Percentiles rank a stretch among this genome's conserved stretches.
phyloP scores from a whole-genome alignment of 2,888 invertebrate genomes.

The Anorthoa munda region DNA sequence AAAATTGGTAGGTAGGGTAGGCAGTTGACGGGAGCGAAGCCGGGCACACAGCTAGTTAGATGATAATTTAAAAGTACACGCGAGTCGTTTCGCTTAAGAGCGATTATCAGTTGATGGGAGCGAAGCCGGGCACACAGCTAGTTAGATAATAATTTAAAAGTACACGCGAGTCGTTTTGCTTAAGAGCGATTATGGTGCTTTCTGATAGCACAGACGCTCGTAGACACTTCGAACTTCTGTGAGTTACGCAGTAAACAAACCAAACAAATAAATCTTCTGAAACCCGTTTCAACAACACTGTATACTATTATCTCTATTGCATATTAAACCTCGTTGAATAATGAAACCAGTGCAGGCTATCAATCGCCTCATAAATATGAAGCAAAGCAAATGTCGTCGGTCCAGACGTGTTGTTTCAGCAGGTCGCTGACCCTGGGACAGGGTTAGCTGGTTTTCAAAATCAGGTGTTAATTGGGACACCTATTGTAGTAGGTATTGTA shows the following conservation, averaged over 20 bases:
- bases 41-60: no score
- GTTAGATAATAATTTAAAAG: no score
- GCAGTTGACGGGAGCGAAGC: no score
- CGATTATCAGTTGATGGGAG: no score
- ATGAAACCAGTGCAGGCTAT: conserved; percentile 56
- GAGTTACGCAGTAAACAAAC: background rate
- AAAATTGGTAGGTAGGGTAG: no score
- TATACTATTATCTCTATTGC: conserved; percentile 39
- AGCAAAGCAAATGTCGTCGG: conserved; percentile 43
- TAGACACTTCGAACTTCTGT: no score
- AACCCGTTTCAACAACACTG: conserved; percentile 17
- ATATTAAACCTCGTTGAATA: conserved; percentile 46
- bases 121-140: no score
- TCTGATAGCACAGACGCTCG: no score
- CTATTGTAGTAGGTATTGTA: conserved; percentile 17
- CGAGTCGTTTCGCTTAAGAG: no score
- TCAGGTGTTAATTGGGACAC: conserved; percentile 8
- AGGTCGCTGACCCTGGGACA: conserved; percentile 39
- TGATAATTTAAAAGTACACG: no score
- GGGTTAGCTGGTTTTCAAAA: conserved; percentile 35
- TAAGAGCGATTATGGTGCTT: no score
- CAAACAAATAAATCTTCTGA: conserved; percentile 7
- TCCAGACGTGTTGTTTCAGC: conserved; percentile 44
- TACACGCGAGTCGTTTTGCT: no score
- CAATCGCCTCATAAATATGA: conserved; percentile 62